Percentiles rank a stretch among this genome's conserved stretches.
Conservation (phyloP, 1,140 invertebrate genomes). For the Capitella teleta region DNA sequence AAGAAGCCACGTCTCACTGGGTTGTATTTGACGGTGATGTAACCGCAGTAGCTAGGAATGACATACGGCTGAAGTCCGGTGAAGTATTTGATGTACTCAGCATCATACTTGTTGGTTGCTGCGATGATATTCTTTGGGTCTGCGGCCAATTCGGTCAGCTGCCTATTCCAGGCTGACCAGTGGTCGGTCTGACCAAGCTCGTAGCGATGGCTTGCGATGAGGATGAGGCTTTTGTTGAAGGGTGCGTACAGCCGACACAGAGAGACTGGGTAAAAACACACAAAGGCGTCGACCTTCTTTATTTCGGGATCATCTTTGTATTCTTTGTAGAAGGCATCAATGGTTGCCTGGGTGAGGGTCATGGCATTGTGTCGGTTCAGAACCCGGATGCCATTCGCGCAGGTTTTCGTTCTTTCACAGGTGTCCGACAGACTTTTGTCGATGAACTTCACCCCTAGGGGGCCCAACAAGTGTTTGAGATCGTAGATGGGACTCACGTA, state of each 20-base stretch:
- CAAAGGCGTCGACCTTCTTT: constrained; percentile 8
- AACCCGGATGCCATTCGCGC: neutral
- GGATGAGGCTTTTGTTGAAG: constrained; percentile 15
- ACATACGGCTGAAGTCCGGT: neutral
- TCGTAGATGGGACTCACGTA: neutral
- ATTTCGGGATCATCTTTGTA: constrained; percentile 14
- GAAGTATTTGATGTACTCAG: constrained; percentile 11
- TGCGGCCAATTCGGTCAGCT: constrained; percentile 2
- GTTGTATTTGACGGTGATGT: neutral
- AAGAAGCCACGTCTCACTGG: neutral
- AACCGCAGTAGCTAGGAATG: neutral
- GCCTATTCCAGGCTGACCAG: constrained; percentile 11
- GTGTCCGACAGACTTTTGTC: constrained; percentile 3
- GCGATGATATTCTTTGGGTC: constrained; percentile 4
- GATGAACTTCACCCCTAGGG: constrained; percentile 1
- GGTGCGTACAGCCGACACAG: constrained; percentile 13
- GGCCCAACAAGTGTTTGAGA: neutral
- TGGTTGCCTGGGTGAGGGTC: neutral
- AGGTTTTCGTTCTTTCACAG: neutral
- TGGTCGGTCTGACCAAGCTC: constrained; percentile 8
- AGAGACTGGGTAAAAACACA: constrained; percentile 12
- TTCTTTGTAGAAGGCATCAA: constrained; percentile 7
- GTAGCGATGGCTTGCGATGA: constrained; percentile 9
- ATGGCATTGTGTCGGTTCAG: neutral
- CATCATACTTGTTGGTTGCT: constrained; percentile 12